Evolutionary conservation across 2,113 vertebrate species (phyloP).

Genomic region (Setophaga coronata): DNA sequence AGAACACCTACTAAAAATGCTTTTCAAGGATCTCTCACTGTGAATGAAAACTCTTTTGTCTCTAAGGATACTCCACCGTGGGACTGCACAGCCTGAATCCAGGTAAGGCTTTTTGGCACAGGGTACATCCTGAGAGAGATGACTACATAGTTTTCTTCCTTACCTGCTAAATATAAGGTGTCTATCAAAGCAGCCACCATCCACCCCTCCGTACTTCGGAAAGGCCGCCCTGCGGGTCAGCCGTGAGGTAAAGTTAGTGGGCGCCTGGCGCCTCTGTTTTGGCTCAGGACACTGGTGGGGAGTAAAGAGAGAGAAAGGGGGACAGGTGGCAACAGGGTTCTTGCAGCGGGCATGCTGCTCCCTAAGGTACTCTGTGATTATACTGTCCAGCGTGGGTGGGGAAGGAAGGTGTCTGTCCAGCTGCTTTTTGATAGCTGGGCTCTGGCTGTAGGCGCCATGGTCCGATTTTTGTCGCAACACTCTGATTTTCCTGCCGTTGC

Average conservation of each 20-base stretch:
- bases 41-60: background rate
- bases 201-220: conserved; percentile 96
- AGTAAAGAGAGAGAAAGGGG: conserved; percentile 98
- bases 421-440: conserved; percentile 97
- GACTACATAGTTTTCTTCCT: conserved; percentile 21
- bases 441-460: conserved; percentile 97
- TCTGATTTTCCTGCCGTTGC: conserved; percentile 86
- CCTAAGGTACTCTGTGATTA: conserved; percentile 98
- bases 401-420: conserved; percentile 95
- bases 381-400: conserved; percentile 94
- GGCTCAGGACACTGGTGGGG: conserved; percentile 98
- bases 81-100: background rate
- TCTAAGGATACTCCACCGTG: background rate
- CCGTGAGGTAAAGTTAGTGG: conserved; percentile 94
- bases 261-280: conserved; percentile 97
- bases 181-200: conserved; percentile 97
- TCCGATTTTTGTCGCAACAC: conserved; percentile 96
- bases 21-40: background rate
- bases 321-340: conserved; percentile 97
- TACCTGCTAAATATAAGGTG: conserved; percentile 99
- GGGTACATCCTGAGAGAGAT: background rate
- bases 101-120: background rate
- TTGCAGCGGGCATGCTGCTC: conserved; percentile 99
- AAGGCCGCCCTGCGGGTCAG: conserved; percentile 91
- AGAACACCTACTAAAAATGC: background rate